Percentiles rank a stretch among this genome's conserved stretches.
These are phyloP conservation scores for Ceramica pisi DNA, from an alignment of 2,888 invertebrate species.

Conservation along the genomic window DNA sequence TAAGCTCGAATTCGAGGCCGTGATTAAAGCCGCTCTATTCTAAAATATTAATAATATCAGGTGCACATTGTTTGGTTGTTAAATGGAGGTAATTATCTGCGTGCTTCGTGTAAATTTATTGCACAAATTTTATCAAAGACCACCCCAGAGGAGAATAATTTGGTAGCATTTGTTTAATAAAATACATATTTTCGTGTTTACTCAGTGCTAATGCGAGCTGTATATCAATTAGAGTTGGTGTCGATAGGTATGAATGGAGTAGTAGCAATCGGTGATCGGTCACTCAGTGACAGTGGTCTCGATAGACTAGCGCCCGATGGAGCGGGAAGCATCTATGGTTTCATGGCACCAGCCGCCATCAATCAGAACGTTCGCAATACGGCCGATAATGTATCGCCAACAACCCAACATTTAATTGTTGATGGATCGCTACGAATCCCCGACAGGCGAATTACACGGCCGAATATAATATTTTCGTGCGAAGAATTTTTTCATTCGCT, in stretches of 20 bases:
- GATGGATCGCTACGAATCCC: constrained; percentile 83
- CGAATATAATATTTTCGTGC: constrained; percentile 67
- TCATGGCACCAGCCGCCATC: constrained; percentile 82
- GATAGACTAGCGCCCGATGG: constrained; percentile 76
- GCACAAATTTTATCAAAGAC: constrained; percentile 73
- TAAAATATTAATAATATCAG: constrained; percentile 83
- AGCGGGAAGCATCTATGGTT: constrained; percentile 77
- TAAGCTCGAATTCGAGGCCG: constrained; percentile 82
- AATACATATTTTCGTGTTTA: constrained; percentile 65
- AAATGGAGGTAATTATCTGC: constrained; percentile 79
- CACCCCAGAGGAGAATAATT: constrained; percentile 70
- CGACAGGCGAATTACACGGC: constrained; percentile 80
- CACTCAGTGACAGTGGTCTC: constrained; percentile 81
- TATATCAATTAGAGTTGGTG: constrained; percentile 68
- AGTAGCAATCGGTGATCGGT: constrained; percentile 78
- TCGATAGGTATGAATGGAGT: constrained; percentile 71
- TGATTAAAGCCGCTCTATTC: constrained; percentile 80
- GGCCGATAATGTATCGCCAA: constrained; percentile 87
- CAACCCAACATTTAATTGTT: constrained; percentile 88
- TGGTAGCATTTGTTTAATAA: constrained; percentile 70
- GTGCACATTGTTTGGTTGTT: constrained; percentile 81
- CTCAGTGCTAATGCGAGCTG: constrained; percentile 58
- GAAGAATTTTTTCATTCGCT: constrained; percentile 80
- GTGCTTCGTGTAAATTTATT: constrained; percentile 76
- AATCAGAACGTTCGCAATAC: constrained; percentile 86